Evolutionary conservation across 2,113 vertebrate species (phyloP).

Genomic region (Elanus axillaris): DNA sequence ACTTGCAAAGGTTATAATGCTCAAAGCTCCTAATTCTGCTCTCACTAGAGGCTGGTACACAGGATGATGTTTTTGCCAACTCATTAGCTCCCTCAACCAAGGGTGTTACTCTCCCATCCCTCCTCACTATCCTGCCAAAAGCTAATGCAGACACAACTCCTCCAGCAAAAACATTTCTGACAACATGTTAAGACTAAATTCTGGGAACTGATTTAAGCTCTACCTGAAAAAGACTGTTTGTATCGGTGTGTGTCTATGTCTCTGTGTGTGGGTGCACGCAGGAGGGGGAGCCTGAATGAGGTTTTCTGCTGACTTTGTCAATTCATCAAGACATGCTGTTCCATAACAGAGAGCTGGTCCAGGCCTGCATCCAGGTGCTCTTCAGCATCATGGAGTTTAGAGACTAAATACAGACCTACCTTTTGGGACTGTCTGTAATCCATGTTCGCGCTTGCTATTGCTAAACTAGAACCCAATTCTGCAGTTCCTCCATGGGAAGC

Average conservation of each 20-base stretch:
- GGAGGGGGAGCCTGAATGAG: background rate
- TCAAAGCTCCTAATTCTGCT: background rate
- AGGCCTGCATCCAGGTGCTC: background rate
- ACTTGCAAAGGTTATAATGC: background rate
- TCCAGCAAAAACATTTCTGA: conserved; percentile 9
- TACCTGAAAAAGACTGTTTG: background rate
- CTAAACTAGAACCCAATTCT: background rate
- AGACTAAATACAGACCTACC: background rate
- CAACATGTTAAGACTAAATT: conserved; percentile 21
- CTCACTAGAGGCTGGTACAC: background rate
- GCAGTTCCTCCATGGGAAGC: background rate
- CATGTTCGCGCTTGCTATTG: background rate
- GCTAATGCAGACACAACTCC: background rate
- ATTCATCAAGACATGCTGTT: background rate
- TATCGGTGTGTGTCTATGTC: background rate
- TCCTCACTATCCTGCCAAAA: background rate
- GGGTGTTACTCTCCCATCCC: background rate
- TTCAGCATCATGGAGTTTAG: background rate
- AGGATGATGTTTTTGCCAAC: background rate
- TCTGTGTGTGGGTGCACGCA: background rate
- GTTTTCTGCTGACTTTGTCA: conserved; percentile 8
- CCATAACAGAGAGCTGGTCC: background rate
- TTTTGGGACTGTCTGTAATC: background rate
- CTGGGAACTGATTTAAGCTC: background rate
- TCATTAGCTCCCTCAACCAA: background rate